These are phyloP conservation scores for Phylloscopus whistleri DNA, from an alignment of 2,113 vertebrate species.

Conservation along the genomic window DNA sequence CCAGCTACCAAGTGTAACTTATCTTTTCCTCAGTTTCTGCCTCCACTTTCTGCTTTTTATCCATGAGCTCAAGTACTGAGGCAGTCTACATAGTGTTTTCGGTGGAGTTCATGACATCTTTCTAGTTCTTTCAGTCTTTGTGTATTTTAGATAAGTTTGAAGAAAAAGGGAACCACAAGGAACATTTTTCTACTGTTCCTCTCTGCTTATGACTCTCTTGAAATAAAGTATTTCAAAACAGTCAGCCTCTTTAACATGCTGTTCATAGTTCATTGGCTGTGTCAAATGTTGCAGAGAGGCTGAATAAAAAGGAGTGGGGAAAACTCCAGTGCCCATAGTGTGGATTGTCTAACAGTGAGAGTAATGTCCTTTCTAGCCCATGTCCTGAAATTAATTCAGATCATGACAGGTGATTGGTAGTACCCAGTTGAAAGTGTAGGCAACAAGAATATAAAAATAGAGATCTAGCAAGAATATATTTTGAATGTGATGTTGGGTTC, in stretches of 20 bases:
- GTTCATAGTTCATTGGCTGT: background rate
- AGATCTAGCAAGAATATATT: background rate
- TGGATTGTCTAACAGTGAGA: background rate
- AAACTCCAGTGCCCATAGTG: background rate
- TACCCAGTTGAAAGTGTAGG: background rate
- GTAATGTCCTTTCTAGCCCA: background rate
- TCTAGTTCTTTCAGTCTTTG: background rate
- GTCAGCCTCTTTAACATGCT: background rate
- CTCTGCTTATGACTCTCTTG: background rate
- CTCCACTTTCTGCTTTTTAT: constrained; percentile 3
- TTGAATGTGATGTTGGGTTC: background rate
- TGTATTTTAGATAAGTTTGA: background rate
- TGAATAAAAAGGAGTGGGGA: background rate
- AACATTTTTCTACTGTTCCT: background rate
- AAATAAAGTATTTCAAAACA: background rate
- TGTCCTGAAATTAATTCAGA: background rate
- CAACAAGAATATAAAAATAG: background rate
- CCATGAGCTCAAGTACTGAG: background rate
- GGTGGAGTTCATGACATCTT: background rate
- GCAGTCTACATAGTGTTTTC: background rate
- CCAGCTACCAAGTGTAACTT: background rate
- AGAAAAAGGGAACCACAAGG: background rate
- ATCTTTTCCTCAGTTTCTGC: background rate
- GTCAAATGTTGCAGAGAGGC: background rate
- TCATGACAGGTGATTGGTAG: background rate